Base-by-base conservation (phyloP, 2,113 vertebrate genomes). In the Antennarius striatus region DNA sequence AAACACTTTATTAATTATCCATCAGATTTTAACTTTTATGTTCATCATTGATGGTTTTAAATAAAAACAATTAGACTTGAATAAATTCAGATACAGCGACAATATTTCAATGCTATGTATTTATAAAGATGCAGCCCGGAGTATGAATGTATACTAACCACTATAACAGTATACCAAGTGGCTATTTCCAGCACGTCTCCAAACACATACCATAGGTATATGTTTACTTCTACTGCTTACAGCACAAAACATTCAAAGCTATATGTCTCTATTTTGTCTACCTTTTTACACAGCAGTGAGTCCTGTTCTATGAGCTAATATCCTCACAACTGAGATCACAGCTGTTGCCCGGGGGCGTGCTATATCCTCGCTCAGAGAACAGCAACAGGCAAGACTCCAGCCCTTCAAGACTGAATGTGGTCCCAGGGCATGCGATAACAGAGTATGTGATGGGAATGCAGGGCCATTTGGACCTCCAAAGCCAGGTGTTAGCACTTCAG, bases 401-500 rank as follows among this genome's bases (percentile, higher is more conserved):
- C 75, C 73, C 59, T 68, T 77, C 70, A 79, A 68, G 51, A 75
- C 77, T 71, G 49, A 64, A 71, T 79, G 83, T 80, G 74, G 63
- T 90, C 77, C 73, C 72, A 63, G 56, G 82, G 64, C 81, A 75
- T 86, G 88, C 81, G 71, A 86, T 87, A 83, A 79, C 78, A 58
- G 75, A 80, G 76, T 56, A 79, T 87, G 79, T 72, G 83, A 89
- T 86, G 88, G 86, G 84, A 82, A 90, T 86, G 72, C 70, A 65
- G 71, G 68, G 68, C 79, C 76, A 87, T 80, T 86, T 88, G 87
- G 86, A 88, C 79, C 85, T 91, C 85, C 87, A 86, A 89, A 91
- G 86, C 89, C 88, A 90, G 91, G 92, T 92, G 87, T 90, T 88
- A 90, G 91, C 88, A 90, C 90, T 91, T 88, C 89, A 93, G 91